Conservation (phyloP, 2,797 vertebrate species). For the Xenopus petersii region DNA sequence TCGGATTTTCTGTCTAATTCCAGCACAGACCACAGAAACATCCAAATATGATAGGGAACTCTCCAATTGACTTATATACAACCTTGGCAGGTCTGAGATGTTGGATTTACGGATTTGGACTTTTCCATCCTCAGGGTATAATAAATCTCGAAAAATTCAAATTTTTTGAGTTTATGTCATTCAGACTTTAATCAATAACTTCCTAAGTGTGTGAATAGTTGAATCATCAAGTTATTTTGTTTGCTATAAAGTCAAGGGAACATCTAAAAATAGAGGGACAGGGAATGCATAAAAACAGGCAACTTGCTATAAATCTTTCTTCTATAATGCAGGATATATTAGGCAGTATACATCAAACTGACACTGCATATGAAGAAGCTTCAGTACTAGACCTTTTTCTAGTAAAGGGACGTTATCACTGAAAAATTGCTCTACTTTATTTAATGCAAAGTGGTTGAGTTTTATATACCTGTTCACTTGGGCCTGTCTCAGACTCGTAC, state of each 20-base stretch:
- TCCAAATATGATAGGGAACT: too few species aligned
- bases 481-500: not conserved
- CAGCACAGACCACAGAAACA: too few species aligned
- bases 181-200: too few species aligned
- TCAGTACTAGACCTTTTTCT: conserved; percentile 9
- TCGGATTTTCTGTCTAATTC: too few species aligned
- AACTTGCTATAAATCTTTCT: conserved; percentile 28
- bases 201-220: not conserved
- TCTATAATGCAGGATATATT: conserved; percentile 25
- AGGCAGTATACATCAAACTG: conserved; percentile 25
- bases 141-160: too few species aligned
- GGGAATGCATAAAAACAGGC: conserved; percentile 20
- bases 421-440: not conserved
- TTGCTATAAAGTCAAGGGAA: not conserved
- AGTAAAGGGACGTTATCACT: not conserved
- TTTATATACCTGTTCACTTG: not conserved
- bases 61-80: too few species aligned
- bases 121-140: too few species aligned
- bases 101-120: too few species aligned
- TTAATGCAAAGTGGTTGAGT: not conserved
- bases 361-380: conserved; percentile 11
- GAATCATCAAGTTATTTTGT: not conserved
- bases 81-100: too few species aligned
- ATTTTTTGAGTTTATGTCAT: too few species aligned
- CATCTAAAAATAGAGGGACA: conserved; percentile 1